Evolutionary conservation across 2,888 invertebrate species (phyloP).

Genomic region (Aporophyla lueneburgensis): DNA sequence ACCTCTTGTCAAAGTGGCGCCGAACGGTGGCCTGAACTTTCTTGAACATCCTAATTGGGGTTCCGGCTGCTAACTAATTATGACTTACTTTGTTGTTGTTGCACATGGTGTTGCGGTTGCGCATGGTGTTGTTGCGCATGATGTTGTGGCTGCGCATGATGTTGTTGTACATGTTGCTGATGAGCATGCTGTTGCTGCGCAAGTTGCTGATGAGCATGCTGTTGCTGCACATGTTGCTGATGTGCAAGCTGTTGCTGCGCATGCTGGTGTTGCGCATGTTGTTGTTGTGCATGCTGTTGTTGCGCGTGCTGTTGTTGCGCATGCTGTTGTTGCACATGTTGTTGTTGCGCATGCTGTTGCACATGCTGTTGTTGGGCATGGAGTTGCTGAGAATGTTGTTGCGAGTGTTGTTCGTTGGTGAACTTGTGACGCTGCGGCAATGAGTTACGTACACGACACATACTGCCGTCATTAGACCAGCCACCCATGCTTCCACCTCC

Average conservation of each 20-base stretch:
- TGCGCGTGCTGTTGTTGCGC: constrained; percentile 45
- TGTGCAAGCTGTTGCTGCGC: constrained; percentile 22
- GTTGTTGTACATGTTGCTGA: constrained; percentile 25
- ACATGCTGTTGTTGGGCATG: constrained; percentile 67
- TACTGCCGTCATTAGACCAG: constrained; percentile 87
- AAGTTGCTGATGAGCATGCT: constrained; percentile 53
- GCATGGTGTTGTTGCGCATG: constrained; percentile 35
- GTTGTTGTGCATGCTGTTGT: constrained; percentile 44
- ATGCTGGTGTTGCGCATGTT: constrained; percentile 46
- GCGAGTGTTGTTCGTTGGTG: constrained; percentile 86
- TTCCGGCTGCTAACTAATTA: not conserved
- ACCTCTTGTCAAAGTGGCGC: too few relatives aligned
- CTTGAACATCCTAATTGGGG: too few relatives aligned
- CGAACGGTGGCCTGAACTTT: too few relatives aligned
- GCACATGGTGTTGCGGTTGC: constrained; percentile 59
- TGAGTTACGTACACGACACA: constrained; percentile 86
- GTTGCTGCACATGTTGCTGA: constrained; percentile 15
- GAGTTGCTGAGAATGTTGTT: constrained; percentile 77
- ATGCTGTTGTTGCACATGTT: constrained; percentile 46
- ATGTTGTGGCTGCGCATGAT: constrained; percentile 51
- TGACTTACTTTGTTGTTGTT: constrained; percentile 60
- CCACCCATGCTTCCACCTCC: constrained; percentile 86
- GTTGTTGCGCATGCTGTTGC: constrained; percentile 49
- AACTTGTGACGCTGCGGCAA: constrained; percentile 86
- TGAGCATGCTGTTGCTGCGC: constrained; percentile 37